Evolutionary conservation across 2,888 invertebrate genomes (phyloP).

Genomic region (Tridacna gigas): DNA sequence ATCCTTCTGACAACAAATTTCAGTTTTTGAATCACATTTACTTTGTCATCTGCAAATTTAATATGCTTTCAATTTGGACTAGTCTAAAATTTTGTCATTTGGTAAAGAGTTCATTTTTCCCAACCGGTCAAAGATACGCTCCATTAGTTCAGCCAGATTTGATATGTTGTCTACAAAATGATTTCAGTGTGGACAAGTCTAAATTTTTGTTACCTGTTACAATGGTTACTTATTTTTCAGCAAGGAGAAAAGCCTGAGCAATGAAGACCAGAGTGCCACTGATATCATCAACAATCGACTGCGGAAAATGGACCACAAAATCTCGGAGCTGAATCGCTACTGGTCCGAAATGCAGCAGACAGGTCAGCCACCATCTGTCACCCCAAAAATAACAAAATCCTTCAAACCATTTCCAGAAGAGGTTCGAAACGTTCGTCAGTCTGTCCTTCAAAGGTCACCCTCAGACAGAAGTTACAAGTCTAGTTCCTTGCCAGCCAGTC

Average conservation of each 20-base stretch:
- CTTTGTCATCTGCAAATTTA: too few species aligned
- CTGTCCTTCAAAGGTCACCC: conserved; percentile 52
- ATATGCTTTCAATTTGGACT: too few species aligned
- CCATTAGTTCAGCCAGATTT: too few species aligned
- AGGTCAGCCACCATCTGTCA: conserved; percentile 62
- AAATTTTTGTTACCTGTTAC: background rate
- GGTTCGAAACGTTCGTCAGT: conserved; percentile 34
- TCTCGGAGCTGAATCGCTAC: conserved; percentile 75
- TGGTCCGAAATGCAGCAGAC: conserved; percentile 79
- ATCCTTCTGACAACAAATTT: too few species aligned
- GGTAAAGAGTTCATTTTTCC: too few species aligned
- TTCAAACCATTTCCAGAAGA: conserved; percentile 49
- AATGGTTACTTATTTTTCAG: conserved; percentile 56
- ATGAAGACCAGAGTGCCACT: conserved; percentile 77
- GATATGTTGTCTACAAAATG: background rate
- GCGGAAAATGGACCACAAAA: conserved; percentile 76
- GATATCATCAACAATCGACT: conserved; percentile 78
- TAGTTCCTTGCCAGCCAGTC: conserved; percentile 46
- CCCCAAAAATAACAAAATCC: conserved; percentile 59
- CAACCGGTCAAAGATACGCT: background rate
- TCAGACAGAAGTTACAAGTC: conserved; percentile 53
- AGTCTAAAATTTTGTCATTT: too few species aligned
- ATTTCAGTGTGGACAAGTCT: too few species aligned
- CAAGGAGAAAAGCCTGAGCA: conserved; percentile 67
- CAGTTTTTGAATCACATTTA: too few species aligned